phyloP scores from a whole-genome alignment of 1,140 invertebrate genomes.

The Triops longicaudatus region DNA sequence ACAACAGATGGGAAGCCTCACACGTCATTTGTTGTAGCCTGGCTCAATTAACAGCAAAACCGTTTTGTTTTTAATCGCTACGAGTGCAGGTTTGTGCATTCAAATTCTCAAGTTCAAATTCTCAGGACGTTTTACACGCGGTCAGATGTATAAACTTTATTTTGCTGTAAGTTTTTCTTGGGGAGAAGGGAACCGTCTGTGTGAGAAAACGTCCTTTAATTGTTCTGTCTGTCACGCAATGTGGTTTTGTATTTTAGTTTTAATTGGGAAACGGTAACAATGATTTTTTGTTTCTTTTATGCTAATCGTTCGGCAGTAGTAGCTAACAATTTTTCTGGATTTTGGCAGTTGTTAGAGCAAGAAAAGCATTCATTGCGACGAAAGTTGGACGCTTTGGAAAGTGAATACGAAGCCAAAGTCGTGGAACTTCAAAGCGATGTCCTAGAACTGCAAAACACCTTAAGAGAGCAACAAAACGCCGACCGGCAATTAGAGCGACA shows the following conservation, averaged over 20 bases:
- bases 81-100: neutral
- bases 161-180: conserved; percentile 11
- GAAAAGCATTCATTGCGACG: conserved; percentile 78
- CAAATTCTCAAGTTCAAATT: too few relatives aligned
- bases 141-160: neutral
- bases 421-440: conserved; percentile 81
- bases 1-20: conserved; percentile 3
- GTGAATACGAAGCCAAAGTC: conserved; percentile 80
- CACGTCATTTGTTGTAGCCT: neutral
- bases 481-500: conserved; percentile 66
- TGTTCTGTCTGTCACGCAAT: neutral
- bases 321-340: conserved; percentile 22
- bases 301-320: neutral
- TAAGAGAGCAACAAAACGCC: conserved; percentile 52
- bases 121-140: neutral
- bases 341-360: conserved; percentile 77
- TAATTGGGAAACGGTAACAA: neutral
- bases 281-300: neutral
- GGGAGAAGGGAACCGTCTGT: neutral
- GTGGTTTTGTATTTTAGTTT: neutral
- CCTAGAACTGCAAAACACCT: conserved; percentile 52
- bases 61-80: neutral
- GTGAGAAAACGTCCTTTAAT: neutral
- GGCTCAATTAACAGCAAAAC: neutral
- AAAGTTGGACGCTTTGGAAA: conserved; percentile 69